A percentile compares a stretch with the other conserved stretches of the same genome.
Conservation (phyloP, 2,113 vertebrate genomes). For the Calypte anna region DNA sequence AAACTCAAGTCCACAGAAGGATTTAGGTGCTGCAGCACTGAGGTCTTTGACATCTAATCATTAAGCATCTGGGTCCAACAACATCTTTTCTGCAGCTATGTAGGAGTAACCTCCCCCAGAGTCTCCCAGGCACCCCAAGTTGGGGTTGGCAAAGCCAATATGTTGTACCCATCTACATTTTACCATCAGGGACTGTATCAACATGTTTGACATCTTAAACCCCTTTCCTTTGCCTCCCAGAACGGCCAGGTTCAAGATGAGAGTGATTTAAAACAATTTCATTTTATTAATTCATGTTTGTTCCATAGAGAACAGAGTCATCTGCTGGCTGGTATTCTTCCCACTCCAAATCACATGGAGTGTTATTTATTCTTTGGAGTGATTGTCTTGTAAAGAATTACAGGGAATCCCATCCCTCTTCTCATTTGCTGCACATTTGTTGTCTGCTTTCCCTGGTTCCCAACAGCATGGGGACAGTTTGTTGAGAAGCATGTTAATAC, state of each 20-base stretch:
- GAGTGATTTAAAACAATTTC: neutral
- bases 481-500: slow-evolving; percentile 57
- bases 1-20: neutral
- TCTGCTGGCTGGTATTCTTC: neutral
- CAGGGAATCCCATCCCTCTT: neutral
- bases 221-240: neutral
- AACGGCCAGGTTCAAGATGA: neutral
- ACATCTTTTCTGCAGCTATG: neutral
- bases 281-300: neutral
- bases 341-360: neutral
- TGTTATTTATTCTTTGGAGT: neutral
- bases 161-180: neutral
- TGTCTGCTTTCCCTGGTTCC: slow-evolving; percentile 45
- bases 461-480: slow-evolving; percentile 38
- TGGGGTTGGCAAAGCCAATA: neutral
- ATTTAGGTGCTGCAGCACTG: neutral
- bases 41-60: neutral
- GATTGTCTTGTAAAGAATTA: neutral
- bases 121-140: neutral
- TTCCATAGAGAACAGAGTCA: neutral
- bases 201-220: neutral
- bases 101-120: neutral
- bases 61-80: neutral
- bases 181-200: neutral
- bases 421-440: slow-evolving; percentile 29